phyloP scores from a whole-genome alignment of 2,113 vertebrate species.

The Oncorhynchus mykiss region DNA sequence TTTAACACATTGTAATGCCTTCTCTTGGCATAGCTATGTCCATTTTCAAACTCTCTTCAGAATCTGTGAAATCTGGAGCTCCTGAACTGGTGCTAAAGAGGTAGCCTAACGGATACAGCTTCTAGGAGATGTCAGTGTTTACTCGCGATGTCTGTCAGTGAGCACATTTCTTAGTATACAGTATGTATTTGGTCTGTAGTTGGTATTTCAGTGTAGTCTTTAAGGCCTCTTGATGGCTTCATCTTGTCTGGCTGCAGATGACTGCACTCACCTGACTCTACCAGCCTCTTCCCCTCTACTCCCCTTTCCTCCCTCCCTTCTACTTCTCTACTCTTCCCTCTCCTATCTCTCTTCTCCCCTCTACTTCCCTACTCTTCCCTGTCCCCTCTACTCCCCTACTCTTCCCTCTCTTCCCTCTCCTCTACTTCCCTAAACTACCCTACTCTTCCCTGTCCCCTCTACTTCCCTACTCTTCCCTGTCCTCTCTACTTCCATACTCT shows the following conservation, averaged over 20 bases:
- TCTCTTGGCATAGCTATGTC: background rate
- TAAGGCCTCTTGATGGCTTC: constrained; percentile 13
- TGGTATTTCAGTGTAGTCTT: background rate
- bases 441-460: too few relatives aligned
- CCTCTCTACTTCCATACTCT: too few relatives aligned
- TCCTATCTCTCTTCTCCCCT: too few relatives aligned
- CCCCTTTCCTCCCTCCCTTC: too few relatives aligned
- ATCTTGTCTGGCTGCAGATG: constrained; percentile 19
- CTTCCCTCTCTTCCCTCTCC: background rate
- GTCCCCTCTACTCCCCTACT: background rate
- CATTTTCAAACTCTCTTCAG: background rate
- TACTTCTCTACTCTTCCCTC: background rate
- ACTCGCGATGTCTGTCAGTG: background rate
- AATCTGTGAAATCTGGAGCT: too few relatives aligned
- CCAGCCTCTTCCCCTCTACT: background rate
- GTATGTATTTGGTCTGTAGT: background rate
- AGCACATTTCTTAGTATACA: background rate
- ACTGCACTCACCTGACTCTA: constrained; percentile 1
- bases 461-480: too few relatives aligned
- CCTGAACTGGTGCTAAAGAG: background rate
- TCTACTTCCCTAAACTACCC: too few relatives aligned
- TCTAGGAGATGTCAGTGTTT: background rate
- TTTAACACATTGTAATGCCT: too few relatives aligned
- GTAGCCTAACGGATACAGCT: background rate
- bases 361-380: too few relatives aligned